phyloP scores from a whole-genome alignment of 2,888 invertebrate species.

The Malthinus seriepunctatus region DNA sequence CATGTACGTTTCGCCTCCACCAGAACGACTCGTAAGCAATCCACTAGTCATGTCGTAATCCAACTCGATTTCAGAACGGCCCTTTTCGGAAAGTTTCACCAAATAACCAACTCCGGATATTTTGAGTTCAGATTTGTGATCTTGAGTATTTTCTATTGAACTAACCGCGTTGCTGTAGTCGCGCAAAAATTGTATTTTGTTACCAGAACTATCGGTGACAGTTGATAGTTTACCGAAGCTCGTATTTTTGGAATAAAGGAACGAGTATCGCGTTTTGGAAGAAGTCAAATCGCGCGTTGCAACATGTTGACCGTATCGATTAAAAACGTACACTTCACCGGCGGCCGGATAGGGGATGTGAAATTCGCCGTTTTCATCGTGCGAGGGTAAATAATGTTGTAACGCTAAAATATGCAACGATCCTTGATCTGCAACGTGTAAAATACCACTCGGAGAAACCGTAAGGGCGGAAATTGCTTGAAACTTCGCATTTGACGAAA shows the following conservation, averaged over 20 bases:
- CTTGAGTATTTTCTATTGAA: slow-evolving; percentile 92
- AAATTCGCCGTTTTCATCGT: slow-evolving; percentile 88
- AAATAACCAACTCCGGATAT: slow-evolving; percentile 92
- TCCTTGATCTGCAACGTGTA: slow-evolving; percentile 95
- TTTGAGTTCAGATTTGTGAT: slow-evolving; percentile 88
- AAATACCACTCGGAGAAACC: slow-evolving; percentile 93
- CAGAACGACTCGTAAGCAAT: slow-evolving; percentile 81
- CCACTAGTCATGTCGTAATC: slow-evolving; percentile 91
- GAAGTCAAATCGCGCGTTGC: slow-evolving; percentile 93
- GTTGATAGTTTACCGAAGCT: slow-evolving; percentile 93
- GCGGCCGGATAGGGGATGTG: slow-evolving; percentile 92
- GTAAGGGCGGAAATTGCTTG: slow-evolving; percentile 66
- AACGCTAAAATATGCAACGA: slow-evolving; percentile 82
- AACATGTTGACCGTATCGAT: slow-evolving; percentile 91
- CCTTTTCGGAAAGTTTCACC: slow-evolving; percentile 85
- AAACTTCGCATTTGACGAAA: slow-evolving; percentile 90
- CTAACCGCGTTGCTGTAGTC: slow-evolving; percentile 93
- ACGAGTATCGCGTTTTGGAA: slow-evolving; percentile 92
- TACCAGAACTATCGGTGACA: slow-evolving; percentile 92
- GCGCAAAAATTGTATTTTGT: slow-evolving; percentile 87
- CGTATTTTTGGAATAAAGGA: slow-evolving; percentile 95
- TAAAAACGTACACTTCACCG: slow-evolving; percentile 92
- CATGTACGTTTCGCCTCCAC: slow-evolving; percentile 84
- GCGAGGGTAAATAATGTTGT: slow-evolving; percentile 84
- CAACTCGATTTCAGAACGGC: slow-evolving; percentile 84